These are phyloP conservation scores for Anthophora plumipes DNA, from an alignment of 2,888 invertebrate genomes.

Conservation along the genomic window DNA sequence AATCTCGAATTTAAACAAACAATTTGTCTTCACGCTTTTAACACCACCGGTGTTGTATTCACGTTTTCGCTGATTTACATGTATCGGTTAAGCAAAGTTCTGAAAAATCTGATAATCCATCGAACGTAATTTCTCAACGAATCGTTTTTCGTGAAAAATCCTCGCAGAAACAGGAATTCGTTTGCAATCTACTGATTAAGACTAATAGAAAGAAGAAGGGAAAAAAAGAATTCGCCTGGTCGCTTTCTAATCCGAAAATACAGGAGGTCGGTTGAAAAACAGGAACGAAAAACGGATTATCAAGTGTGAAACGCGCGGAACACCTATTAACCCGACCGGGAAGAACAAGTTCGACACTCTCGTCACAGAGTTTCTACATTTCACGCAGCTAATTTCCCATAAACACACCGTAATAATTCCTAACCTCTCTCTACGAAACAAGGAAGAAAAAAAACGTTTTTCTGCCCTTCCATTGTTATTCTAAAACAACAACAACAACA, in stretches of 20 bases:
- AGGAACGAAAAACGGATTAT: conserved; percentile 17
- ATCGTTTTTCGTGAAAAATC: not conserved
- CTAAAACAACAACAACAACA: too few relatives aligned
- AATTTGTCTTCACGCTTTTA: too few relatives aligned
- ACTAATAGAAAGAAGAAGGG: not conserved
- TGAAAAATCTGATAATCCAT: too few relatives aligned
- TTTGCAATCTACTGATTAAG: not conserved
- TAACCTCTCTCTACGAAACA: not conserved
- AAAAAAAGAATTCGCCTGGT: not conserved
- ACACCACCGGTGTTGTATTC: too few relatives aligned
- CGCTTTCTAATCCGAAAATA: conserved; percentile 31
- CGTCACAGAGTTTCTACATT: conserved; percentile 2
- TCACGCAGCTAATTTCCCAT: conserved; percentile 2
- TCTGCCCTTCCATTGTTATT: too few relatives aligned
- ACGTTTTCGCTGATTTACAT: too few relatives aligned
- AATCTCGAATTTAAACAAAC: not conserved
- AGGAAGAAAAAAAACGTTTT: not conserved
- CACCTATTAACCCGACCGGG: not conserved
- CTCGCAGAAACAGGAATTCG: not conserved
- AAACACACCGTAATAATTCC: not conserved
- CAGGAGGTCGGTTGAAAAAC: conserved; percentile 12
- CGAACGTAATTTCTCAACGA: not conserved
- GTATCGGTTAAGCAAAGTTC: too few relatives aligned
- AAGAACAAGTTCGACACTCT: conserved; percentile 4
- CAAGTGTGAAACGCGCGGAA: conserved; percentile 6